Evolutionary conservation across 2,113 vertebrate genomes (phyloP), one percentile per base, ranked within the genome.

Genomic region (Corapipo altera): DNA sequence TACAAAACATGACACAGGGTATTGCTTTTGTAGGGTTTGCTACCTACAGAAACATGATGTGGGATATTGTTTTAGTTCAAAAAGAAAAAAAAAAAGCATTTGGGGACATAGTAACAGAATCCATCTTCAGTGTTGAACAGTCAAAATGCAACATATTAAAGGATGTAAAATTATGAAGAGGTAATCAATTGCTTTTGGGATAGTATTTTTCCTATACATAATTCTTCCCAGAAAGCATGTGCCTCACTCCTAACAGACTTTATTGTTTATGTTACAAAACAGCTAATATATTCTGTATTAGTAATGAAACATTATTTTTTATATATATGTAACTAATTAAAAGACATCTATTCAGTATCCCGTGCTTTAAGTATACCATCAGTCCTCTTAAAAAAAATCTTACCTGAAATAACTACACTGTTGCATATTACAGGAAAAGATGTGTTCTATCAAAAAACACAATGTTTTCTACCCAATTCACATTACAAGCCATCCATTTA

Each of bases 1-100:
- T 41, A 37, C 26, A 64, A 74, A 93, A 59, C 20, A 59, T 15
- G 13, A 13, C 49, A 62, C 2, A 11, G 24, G 1, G 16, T 35
- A 64, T 33, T 0, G 0, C 28, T 88, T 90, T 35, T 71, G 33
- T 9, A 66, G 33, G 15, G 21, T 79, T 66, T 83, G 22, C 26
- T 57, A n/a, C 23, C 10, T 11, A 52, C 5, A 62, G 14, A 77
- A 69, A 62, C n/a, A 52, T 15, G 23, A 48, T 0, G 0, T 11
- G 11, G 17, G 5, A 43, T 59, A 73, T 7, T 2, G 0, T 18
- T 70, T 82, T 20, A 32, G 24, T 44, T 66, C 6, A 43, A 80
- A 67, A 28, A n/a, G 2, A 66, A 51, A 3, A 28, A 21, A 69
- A 20, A 46, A 52, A 58, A 3, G 15, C 15, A 70, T 48, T 46